Base-by-base conservation (phyloP, 2,888 invertebrate genomes). In the Drosophila affinis region DNA sequence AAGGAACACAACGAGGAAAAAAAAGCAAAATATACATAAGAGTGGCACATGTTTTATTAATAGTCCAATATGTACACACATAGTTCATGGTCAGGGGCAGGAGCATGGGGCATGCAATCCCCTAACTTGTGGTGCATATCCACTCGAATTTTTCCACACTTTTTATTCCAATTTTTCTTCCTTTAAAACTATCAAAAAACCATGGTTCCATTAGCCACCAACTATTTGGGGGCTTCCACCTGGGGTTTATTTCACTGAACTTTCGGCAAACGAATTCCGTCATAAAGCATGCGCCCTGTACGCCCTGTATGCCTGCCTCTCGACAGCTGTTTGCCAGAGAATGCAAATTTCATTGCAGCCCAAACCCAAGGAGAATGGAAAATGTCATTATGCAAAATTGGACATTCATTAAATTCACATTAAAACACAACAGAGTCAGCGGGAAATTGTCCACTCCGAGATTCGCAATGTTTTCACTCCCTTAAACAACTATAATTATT, bases 21-120 rank as follows among this genome's bases (percentile, higher is more conserved):
- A 39, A 39, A 39, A 14, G 14, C 6, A 46, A 49, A 39, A 49
- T 17, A n/a, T 21, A 54, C 18, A 61, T 55, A 62, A 59, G 27
- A 46, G 49, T 63, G 6, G 18, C 39, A 48, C 54, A 67, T 70
- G 61, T 59, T 74, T 78, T 78, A 85, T 82, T 80, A 75, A 76
- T 75, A 58, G 54, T 57, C 58, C 6, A 68, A 71, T 75, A 76
- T 84, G 76, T 73, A 60, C 59, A 34, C 39, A 14, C 39, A 12
- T 59, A 18, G 52, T 29, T 34, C 44, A 29, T 18, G 18, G 18
- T 18, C 18, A 18, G 44, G 17, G 51, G 14, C 24, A 24, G 24
- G 24, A 0, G 24, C 3, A 27, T 14, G 52, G 34, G 29, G 27
- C 51, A 68, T 65, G 65, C 45, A 56, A 72, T 57, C 34, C 34